These are phyloP conservation scores for Eupithecia vulgata DNA, from an alignment of 2,888 invertebrate species.

Conservation along the genomic window DNA sequence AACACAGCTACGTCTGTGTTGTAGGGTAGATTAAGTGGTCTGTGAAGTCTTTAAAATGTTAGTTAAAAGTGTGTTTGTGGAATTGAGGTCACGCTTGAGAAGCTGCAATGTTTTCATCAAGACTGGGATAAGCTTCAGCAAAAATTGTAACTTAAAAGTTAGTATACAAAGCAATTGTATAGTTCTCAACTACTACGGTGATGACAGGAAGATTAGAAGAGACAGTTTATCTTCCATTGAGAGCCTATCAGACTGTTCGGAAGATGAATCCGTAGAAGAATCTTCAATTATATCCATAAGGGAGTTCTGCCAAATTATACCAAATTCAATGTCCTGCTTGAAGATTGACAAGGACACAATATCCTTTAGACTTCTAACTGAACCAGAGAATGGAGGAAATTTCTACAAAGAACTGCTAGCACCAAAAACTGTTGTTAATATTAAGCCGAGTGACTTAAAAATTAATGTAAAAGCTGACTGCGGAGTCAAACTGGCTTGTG, in stretches of 20 bases:
- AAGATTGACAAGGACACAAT: slow-evolving; percentile 76
- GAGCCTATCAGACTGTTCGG: slow-evolving; percentile 76
- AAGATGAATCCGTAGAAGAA: slow-evolving; percentile 68
- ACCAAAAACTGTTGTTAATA: slow-evolving; percentile 31
- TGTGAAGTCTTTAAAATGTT: slow-evolving; percentile 63
- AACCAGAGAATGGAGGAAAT: slow-evolving; percentile 75
- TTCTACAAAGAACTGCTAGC: slow-evolving; percentile 75
- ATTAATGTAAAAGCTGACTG: slow-evolving; percentile 63
- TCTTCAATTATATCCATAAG: slow-evolving; percentile 67
- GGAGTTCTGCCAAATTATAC: slow-evolving; percentile 76
- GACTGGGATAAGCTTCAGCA: slow-evolving; percentile 72
- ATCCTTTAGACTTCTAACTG: slow-evolving; percentile 78
- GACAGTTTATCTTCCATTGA: slow-evolving; percentile 78
- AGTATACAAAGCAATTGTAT: slow-evolving; percentile 77
- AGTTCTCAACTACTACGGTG: slow-evolving; percentile 72
- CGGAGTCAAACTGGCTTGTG: slow-evolving; percentile 66
- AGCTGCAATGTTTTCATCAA: slow-evolving; percentile 85
- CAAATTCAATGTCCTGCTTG: slow-evolving; percentile 80
- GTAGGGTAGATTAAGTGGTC: background rate
- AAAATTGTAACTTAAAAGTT: slow-evolving; percentile 76
- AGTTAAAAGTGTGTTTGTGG: slow-evolving; percentile 82
- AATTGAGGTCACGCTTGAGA: slow-evolving; percentile 84
- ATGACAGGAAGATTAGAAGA: slow-evolving; percentile 59
- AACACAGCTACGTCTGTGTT: background rate
- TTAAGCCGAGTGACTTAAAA: slow-evolving; percentile 56